Evolutionary conservation across 2,888 invertebrate species (phyloP), one percentile per base, ranked within the genome.

Genomic region (Linnaemya tessellans): DNA sequence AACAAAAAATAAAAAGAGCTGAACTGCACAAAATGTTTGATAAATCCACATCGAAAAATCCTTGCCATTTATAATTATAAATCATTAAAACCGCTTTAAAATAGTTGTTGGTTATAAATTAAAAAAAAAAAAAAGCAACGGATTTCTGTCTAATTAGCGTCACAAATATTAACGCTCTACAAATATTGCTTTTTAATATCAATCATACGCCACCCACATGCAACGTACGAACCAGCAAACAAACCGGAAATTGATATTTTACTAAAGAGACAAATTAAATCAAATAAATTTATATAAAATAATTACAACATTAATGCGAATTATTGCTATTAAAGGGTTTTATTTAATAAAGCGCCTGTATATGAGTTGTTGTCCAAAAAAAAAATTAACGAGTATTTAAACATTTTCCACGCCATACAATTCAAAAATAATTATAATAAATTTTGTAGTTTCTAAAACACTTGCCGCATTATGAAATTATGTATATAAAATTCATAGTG

Each of bases 71-170:
- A 20, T 58, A 20, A 58, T 41, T 49, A 65, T 51, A 58, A 73
- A 73, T 73, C 65, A 74, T 73, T 65, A 25, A 41, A 80, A 80
- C 9, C 11, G 46, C 41, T 65, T 56, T 30, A 46, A 71, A 65
- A 65, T 56, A 38, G n/a, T 41, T 49, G 18, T 64, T 73, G 43
- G 18, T 41, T 56, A 54, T 65, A 56, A 56, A 56, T 77, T 70
- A 15, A 58, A 64, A 64, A 25, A 54, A 22, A 0, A 15, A n/a
- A 41, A 35, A 30, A n/a, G n/a, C n/a, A n/a, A n/a, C n/a, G 25
- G 22, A 58, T 43, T 64, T 68, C 15, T 51, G 43, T 30, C 30
- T 56, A 71, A 80, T 71, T 80, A 71, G 46, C 54, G 35, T 8
- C 62, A 22, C 35, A 64, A 71, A 71, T 43, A 64, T 79, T 43